Conservation (phyloP, 2,797 vertebrate species). For the Enteromius paludinosus region DNA sequence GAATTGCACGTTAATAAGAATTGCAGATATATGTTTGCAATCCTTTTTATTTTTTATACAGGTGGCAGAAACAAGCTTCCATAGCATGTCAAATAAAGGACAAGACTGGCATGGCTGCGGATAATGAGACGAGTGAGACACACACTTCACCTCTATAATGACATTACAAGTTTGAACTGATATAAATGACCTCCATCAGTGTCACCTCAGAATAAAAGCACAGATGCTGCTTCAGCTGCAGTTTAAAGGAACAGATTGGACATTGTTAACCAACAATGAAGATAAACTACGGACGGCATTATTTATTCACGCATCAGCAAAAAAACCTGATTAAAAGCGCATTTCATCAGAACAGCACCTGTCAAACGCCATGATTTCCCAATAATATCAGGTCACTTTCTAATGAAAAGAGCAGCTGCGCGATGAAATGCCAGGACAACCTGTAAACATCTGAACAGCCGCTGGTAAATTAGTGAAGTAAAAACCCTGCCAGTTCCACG, state of each 20-base stretch:
- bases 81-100: slow-evolving; percentile 27
- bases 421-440: neutral
- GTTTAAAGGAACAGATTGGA: slow-evolving; percentile 37
- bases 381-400: slow-evolving; percentile 30
- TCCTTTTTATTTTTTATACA: neutral
- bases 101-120: slow-evolving; percentile 13
- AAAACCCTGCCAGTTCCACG: neutral
- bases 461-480: neutral
- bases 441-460: slow-evolving; percentile 13
- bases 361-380: slow-evolving; percentile 25
- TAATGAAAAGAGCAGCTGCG: neutral
- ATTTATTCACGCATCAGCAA: slow-evolving; percentile 39
- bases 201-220: slow-evolving; percentile 30
- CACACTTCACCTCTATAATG: slow-evolving; percentile 17
- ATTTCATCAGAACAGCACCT: slow-evolving; percentile 28
- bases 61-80: neutral
- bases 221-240: slow-evolving; percentile 51
- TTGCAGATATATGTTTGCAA: too few species aligned
- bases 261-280: slow-evolving; percentile 34
- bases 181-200: slow-evolving; percentile 49
- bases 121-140: slow-evolving; percentile 31
- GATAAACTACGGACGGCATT: slow-evolving; percentile 10
- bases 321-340: slow-evolving; percentile 35
- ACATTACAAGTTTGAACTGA: slow-evolving; percentile 39
- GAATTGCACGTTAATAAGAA: neutral